phyloP scores from a whole-genome alignment of 2,888 invertebrate genomes.

The Pherbina coryleti region DNA sequence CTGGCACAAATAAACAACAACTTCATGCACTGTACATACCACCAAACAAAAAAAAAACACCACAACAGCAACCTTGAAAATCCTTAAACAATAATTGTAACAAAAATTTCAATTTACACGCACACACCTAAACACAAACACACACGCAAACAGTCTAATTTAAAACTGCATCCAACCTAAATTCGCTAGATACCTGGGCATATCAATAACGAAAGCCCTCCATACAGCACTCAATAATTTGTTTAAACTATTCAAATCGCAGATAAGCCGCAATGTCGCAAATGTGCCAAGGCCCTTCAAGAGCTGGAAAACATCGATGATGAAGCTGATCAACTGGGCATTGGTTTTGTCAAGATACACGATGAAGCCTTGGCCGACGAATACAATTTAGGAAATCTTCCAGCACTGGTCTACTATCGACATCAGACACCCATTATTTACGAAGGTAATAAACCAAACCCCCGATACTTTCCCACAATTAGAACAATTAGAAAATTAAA shows the following conservation, averaged over 20 bases:
- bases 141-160: not conserved
- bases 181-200: not conserved
- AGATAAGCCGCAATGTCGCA: slow-evolving; percentile 95
- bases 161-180: not conserved
- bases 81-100: too few species aligned
- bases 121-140: not conserved
- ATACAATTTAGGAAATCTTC: slow-evolving; percentile 89
- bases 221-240: not conserved
- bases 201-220: too few species aligned
- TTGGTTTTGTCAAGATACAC: slow-evolving; percentile 94
- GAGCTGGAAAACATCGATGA: slow-evolving; percentile 95
- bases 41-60: not conserved
- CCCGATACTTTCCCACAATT: slow-evolving; percentile 31
- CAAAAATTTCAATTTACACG: not conserved
- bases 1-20: too few species aligned
- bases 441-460: slow-evolving; percentile 75
- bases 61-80: not conserved
- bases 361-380: slow-evolving; percentile 92
- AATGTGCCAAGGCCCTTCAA: slow-evolving; percentile 89
- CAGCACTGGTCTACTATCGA: slow-evolving; percentile 92
- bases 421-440: slow-evolving; percentile 95
- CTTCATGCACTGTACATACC: not conserved
- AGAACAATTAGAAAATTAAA: not conserved
- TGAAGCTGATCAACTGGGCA: slow-evolving; percentile 93
- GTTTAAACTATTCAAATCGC: slow-evolving; percentile 29